Evolutionary conservation across 2,113 vertebrate genomes (phyloP), one percentile per base, ranked within the genome.

Genomic region (Tragulus kanchil): DNA sequence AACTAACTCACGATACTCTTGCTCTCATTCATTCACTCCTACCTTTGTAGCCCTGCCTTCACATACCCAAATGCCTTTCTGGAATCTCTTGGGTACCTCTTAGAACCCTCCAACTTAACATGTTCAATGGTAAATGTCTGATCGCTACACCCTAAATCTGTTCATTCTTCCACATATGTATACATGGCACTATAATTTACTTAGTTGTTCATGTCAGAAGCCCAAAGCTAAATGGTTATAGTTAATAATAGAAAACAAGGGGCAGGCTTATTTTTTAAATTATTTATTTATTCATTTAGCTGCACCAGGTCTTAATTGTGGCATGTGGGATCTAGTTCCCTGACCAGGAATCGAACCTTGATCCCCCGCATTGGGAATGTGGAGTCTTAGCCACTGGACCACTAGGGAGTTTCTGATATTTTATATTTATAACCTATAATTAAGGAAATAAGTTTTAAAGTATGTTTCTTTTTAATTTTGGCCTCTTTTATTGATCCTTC

Each of bases 181-280:
- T 83, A 65, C 52, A 17, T 8, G 14, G 25, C 19, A 21, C 67
- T 21, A 13, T 73, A 11, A 1, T 58, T 69, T 92, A 85, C 65
- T 65, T 45, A 78, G 21, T 61, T 78, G 50, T 19, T 89, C 3
- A 25, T 56, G 28, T 56, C 82, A 56, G 67, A 95, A 83, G 50
- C 19, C 11, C 52, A 31, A 93, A 69, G 31, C 31, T 25, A 82
- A 77, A 10, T 23, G 65, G 17, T 42, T 65, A 58, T 12, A 73
- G 31, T 61, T 88, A 78, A 42, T 71, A 78, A 90, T 28, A 48
- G 36, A 82, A 90, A 93, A 67, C 15, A 8, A 94, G 26, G 21
- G 15, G 9, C 64, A 69, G 67, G 3, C 28, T 79, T 8, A 82
- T 31, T 75, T 95, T 73, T 78, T 3, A 23, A 73, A 36, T 36